Conservation (phyloP, 2,113 vertebrate species). For the Dasyornis broadbenti region DNA sequence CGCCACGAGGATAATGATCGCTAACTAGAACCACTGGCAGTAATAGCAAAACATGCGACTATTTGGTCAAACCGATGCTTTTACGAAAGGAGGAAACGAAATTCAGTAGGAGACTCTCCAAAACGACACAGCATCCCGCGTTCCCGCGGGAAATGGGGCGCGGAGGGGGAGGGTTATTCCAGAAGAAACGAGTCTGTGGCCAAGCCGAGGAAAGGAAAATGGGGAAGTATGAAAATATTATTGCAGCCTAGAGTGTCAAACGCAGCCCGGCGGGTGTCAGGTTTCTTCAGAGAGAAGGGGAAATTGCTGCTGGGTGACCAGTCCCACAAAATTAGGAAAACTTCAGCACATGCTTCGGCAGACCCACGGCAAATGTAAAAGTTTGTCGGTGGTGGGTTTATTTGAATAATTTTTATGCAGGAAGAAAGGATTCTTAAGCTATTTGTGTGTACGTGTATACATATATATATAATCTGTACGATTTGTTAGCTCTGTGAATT, state of each 20-base stretch:
- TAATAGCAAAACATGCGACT: neutral
- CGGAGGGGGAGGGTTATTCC: neutral
- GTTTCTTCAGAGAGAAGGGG: neutral
- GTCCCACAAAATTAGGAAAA: neutral
- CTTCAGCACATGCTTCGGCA: neutral
- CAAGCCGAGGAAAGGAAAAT: neutral
- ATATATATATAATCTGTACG: neutral
- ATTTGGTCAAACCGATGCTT: neutral
- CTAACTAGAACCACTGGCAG: neutral
- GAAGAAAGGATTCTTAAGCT: neutral
- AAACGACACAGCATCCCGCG: neutral
- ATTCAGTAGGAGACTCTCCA: neutral
- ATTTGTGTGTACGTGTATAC: rapidly evolving
- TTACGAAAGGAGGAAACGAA: neutral
- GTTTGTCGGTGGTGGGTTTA: neutral
- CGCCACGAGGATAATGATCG: neutral
- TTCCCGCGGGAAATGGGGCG: neutral
- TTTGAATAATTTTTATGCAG: neutral
- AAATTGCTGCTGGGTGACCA: neutral
- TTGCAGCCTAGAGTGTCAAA: neutral
- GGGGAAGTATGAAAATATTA: neutral
- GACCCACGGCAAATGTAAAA: neutral
- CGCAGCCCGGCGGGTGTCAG: neutral
- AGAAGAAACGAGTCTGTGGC: neutral
- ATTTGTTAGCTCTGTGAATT: neutral